Conservation (phyloP, 2,113 vertebrate species). For the Zosterops pallidus region DNA sequence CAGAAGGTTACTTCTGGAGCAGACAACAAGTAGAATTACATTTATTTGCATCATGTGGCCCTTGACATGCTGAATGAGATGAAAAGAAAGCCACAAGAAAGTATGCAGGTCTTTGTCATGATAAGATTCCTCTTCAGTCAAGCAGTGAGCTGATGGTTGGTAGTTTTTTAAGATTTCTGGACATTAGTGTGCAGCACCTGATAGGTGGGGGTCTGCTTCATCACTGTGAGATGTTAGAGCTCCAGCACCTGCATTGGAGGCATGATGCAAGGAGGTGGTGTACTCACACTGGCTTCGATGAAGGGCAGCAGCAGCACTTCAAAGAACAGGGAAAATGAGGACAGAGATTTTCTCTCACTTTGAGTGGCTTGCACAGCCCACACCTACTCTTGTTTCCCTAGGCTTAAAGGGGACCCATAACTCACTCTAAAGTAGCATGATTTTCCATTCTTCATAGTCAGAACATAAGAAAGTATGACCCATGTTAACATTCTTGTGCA, state of each 20-base stretch:
- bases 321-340: not conserved
- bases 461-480: not conserved
- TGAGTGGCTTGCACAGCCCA: not conserved
- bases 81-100: not conserved
- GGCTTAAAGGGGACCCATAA: not conserved
- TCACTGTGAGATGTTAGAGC: rapidly evolving
- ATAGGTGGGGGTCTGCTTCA: not conserved
- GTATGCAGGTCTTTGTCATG: not conserved
- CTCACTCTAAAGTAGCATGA: not conserved
- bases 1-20: not conserved
- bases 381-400: not conserved
- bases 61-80: not conserved
- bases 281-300: not conserved
- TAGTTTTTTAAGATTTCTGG: not conserved
- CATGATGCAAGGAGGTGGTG: not conserved
- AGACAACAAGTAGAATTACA: not conserved
- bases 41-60: not conserved
- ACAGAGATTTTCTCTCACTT: not conserved
- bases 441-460: not conserved
- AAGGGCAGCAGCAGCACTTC: not conserved
- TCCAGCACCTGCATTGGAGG: not conserved
- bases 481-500: not conserved
- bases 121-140: not conserved
- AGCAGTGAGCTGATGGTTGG: rapidly evolving
- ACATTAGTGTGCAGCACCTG: not conserved